Base-by-base conservation (phyloP, 1,140 invertebrate genomes). In the Conus ventricosus region DNA sequence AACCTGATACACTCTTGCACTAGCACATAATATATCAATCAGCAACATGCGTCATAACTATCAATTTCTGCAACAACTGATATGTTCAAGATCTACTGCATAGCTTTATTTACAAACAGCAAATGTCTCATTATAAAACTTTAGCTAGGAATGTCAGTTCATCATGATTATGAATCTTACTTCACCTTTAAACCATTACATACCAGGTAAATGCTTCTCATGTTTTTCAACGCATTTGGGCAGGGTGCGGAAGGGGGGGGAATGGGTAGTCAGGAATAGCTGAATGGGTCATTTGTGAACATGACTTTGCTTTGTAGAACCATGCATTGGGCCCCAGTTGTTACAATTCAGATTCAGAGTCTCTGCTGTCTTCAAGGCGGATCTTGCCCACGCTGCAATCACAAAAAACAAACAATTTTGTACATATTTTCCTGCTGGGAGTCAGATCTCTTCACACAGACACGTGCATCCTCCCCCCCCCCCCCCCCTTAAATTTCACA, bases 351-450 rank as follows among this genome's bases (percentile, higher is more conserved):
- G 82, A 84, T 25, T 84, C 82, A 60, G 85, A 87, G 10, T 87
- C 85, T 54, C 54, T 87, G 85, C 27, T 55, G 75, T 53, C 75
- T 54, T 87, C 85, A 71, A 87, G 85, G 6, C 75, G 76, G 53
- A 87, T 25, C 71, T 87, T 87, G 85, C 54, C 75, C 85, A 87
- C 0, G 10, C 85, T 87, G 85, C 55, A 76, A 76, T n/a, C 1
- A 85, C 7, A 51, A 5, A 85, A 76, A 85, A 83, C 7, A 78
- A 10, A 39, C 27, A 78, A 15, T 78, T 78, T 39, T 39, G 39
- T 39, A 39, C 39, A 39, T 39, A 39, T 39, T 39, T 39, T 39
- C 39, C 39, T 39, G 39, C 39, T 39, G 39, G 39, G 39, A 39
- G 3, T 39, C 0, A 39, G 39, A 39, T 39, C 39, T 39, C 39